A percentile compares a stretch with the other conserved stretches of the same genome.
phyloP scores from a whole-genome alignment of 2,888 invertebrate genomes.

The Clanis bilineata region DNA sequence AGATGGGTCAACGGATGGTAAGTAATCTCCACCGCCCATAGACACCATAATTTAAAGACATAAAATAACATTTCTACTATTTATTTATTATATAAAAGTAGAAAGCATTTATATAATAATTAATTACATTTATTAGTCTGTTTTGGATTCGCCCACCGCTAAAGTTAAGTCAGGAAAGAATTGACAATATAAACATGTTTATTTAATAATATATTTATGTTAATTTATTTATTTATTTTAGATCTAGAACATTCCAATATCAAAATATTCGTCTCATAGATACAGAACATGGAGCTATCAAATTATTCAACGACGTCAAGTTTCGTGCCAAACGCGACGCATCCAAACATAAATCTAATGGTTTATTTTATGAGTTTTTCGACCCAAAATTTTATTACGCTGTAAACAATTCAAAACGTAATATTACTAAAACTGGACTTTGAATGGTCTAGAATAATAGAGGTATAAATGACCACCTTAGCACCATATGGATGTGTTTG shows the following conservation, averaged over 20 bases:
- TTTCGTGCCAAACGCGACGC: conserved; percentile 25
- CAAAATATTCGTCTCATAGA: neutral
- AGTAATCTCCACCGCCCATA: no score
- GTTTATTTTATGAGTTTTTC: conserved; percentile 42
- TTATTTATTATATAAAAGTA: no score
- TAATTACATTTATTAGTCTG: no score
- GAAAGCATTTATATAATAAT: no score
- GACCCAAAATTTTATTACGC: conserved; percentile 29
- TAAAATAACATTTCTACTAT: no score
- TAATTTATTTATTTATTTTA: neutral
- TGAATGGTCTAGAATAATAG: conserved; percentile 24
- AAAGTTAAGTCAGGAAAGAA: no score
- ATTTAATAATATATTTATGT: no score
- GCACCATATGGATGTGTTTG: neutral
- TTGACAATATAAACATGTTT: no score
- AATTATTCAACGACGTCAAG: neutral
- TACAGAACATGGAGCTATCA: neutral
- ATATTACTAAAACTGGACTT: conserved; percentile 20
- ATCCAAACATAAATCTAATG: conserved; percentile 32
- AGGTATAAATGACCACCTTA: conserved; percentile 5
- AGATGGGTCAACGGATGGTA: no score
- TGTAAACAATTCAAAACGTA: conserved; percentile 15
- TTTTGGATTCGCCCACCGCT: no score
- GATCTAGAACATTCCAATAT: neutral
- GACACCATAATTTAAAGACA: no score